Base-by-base conservation (phyloP, 2,113 vertebrate species). In the Electrona antarctica region DNA sequence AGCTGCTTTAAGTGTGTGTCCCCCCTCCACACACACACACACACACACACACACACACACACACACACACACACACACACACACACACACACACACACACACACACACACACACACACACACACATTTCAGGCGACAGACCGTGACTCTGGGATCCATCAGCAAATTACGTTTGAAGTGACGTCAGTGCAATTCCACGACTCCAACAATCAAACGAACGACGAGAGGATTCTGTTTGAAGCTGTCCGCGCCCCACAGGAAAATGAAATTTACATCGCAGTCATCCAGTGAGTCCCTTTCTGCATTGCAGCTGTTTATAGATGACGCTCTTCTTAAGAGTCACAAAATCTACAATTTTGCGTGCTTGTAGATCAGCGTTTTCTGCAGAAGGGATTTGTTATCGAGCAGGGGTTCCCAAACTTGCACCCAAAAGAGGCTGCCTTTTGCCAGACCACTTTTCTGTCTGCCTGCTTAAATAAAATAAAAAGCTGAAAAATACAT, bases 41-140 rank as follows among this genome's bases (percentile, higher is more conserved):
- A 41, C 33, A 41, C 33, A 41, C 57, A 59, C 33, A 1, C 33
- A 41, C 33, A 41, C 57, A 9, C 50, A 74, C 63, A 60, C 21
- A 6, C 46, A 66, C 57, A 59, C 33, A 4, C 33, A 41, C 33
- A 4, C 57, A 9, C 50, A 74, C 63, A 63, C 21, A 6, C 46
- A 68, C 57, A 59, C 33, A 41, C 33, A 41, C 33, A 41, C 57
- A 9, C 50, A 74, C 63, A 63, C 21, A 6, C 46, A 68, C 57
- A 59, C 33, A 41, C 33, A 41, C 33, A 41, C 57, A 9, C 50
- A 74, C 63, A 63, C 21, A 6, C 46, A 68, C 57, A 59, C 33
- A 41, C 33, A 41, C 33, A 41, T 15, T 7, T 54, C 73, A 99
- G 98, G 97, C 96, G 72, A 88, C 13, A 1, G 98, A 98, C 0